Evolutionary conservation across 2,888 invertebrate genomes (phyloP).

Genomic region (Caenorhabditis plicata): DNA sequence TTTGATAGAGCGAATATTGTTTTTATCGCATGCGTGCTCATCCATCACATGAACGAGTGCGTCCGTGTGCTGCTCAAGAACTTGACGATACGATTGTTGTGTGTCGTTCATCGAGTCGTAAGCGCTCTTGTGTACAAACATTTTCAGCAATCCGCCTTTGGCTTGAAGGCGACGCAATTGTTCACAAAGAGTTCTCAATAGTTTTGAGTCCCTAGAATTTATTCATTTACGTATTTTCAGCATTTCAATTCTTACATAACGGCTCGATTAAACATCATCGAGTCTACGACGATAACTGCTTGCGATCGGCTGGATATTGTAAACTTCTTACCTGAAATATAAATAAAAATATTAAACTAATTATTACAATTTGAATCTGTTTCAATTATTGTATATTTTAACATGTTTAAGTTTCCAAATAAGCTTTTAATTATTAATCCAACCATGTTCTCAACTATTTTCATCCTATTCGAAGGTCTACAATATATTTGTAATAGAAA

Average conservation of each 20-base stretch:
- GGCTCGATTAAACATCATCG: neutral
- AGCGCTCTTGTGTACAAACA: neutral
- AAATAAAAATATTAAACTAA: no score
- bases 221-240: no score
- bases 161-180: neutral
- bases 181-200: neutral
- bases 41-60: neutral
- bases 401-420: no score
- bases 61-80: neutral
- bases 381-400: no score
- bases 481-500: neutral
- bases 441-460: no score
- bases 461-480: neutral
- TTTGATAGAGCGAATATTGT: no score
- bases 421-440: no score
- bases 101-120: neutral
- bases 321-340: no score
- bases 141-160: neutral
- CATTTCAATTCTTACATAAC: no score
- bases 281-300: neutral
- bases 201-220: no score
- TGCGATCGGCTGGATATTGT: no score
- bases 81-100: neutral
- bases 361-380: no score
- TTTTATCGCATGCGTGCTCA: neutral